Evolutionary conservation across 1,140 invertebrate species (phyloP), one percentile per base, ranked within the genome.

Genomic region (Homarus americanus): DNA sequence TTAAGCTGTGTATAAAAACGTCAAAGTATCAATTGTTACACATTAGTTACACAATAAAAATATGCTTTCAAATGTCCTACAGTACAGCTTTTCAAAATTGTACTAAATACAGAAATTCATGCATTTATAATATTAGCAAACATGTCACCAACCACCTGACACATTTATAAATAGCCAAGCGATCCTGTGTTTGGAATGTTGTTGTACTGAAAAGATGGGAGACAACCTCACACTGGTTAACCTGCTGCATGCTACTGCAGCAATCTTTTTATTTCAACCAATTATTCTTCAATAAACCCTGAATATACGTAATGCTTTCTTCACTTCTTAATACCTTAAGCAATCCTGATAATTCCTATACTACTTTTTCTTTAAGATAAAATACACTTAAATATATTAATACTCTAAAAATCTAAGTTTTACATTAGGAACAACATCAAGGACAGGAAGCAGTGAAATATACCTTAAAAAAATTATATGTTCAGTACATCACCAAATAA

Each of bases 41-140:
- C n/a, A n/a, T n/a, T n/a, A n/a, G n/a, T n/a, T 17, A 58, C 4
- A 58, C 5, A 24, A 58, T 24, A 58, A 69, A 69, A 32, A 69
- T 69, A 69, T 32, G 12, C 63, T 24, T 69, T 69, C 63, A 69
- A 69, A 69, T 69, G 63, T 69, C 63, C 63, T 69, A 69, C 63
- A 69, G 63, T 69, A 69, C 63, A 69, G 63, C 63, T 69, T 69
- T 32, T 32, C 12, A 32, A 32, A 32, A 69, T 4, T 7, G 28
- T 7, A 69, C 63, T 69, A 69, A 32, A 32, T 69, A 7, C 15
- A 69, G 32, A 49, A 32, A 32, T 10, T 69, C 63, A 69, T 69
- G 63, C 63, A 69, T 32, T 24, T 69, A 32, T 32, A 69, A 24
- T 32, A 32, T 32, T 32, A 24, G 63, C 63, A 69, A 32, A 15